Base-by-base conservation (phyloP, 2,797 vertebrate genomes). In the Tokudaia tokunoshimensis region DNA sequence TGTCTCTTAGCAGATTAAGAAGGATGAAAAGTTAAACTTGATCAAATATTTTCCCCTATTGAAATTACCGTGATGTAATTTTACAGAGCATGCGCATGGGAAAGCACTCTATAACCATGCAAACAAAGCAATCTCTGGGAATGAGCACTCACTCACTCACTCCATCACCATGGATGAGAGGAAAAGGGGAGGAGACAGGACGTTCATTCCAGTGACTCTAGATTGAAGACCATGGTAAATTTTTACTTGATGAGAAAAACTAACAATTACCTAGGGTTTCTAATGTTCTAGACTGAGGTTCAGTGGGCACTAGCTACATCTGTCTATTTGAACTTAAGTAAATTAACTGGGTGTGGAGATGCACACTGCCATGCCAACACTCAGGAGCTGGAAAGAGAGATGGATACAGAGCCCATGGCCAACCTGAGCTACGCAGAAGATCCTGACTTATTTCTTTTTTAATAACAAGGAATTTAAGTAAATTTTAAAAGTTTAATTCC, bases 1-100 rank as follows among this genome's bases (percentile, higher is more conserved):
- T 87, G 50, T 70, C 20, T 37, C 65, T 94, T 87, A 75, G 79
- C 34, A 96, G 57, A 70, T 26, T 96, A 93, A 91, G 41, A 95
- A 92, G 87, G 44, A 82, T 0, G 1, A 57, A 85, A 97, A 94
- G 86, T 90, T 91, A 85, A 84, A 85, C 79, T 75, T 75, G 37
- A 95, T 72, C 90, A 96, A 96, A 76, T 84, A 80, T 65, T 72
- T 50, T 90, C 24, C 24, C n/a, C 52, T 50, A 20, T 52, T 95
- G 52, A 91, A 94, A 96, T 80, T 61, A 94, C 0, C 72, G 11
- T 9, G 41, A 82, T 34, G 70, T 26, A 92, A 80, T 52, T 61
- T 80, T 44, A 75, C 57, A 74, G 63, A 80, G 61, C 50, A 75
- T 44, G 84, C 83, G 47, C 4, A 88, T 22, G 24, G 22, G 26